Evolutionary conservation across 2,113 vertebrate genomes (phyloP), one percentile per base, ranked within the genome.

Genomic region (Myocastor coypus): DNA sequence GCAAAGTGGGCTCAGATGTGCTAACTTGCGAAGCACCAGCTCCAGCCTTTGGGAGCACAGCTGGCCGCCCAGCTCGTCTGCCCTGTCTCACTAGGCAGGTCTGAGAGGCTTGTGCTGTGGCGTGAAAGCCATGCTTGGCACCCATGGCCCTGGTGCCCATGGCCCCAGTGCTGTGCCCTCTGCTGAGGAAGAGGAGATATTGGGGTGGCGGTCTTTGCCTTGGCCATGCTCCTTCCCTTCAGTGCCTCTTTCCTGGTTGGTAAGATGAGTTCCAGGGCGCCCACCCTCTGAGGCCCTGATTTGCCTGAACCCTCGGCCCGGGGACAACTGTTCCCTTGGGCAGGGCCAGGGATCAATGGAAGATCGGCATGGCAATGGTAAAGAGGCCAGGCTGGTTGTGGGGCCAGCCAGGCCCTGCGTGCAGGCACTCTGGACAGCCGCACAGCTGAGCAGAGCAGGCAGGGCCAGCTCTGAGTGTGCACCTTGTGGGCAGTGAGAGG

Each of bases 241-340:
- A 1, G 40, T 17, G 30, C 14, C 24, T 0, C 13, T 66, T 26
- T 46, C 22, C 68, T 75, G 32, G 0, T 1, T 2, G 0, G 3
- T 3, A 28, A 9, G 12, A 34, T 1, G 13, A 13, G 52, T 55
- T 34, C 75, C 34, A 2, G 19, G 42, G 63, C 17, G 1, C 7
- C 83, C 32, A 20, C 61, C 40, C 6, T 11, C 7, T 42, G 81
- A 61, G 57, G 59, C 26, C 12, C n/a, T 2, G 4, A 0, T 12
- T 19, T 30, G 50, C 81, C 16, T 3, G 1, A 19, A 16, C 5
- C 3, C 28, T 5, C 37, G 52, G 55, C 80, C n/a, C 5, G 1
- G 75, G 28, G 42, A 14, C 1, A 3, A 28, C 59, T 12, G 13
- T 71, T 26, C 68, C 34, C 26, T n/a, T 14, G 4, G 8, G 50